Base-by-base conservation (phyloP, 2,113 vertebrate species). In the Xenopus borealis region DNA sequence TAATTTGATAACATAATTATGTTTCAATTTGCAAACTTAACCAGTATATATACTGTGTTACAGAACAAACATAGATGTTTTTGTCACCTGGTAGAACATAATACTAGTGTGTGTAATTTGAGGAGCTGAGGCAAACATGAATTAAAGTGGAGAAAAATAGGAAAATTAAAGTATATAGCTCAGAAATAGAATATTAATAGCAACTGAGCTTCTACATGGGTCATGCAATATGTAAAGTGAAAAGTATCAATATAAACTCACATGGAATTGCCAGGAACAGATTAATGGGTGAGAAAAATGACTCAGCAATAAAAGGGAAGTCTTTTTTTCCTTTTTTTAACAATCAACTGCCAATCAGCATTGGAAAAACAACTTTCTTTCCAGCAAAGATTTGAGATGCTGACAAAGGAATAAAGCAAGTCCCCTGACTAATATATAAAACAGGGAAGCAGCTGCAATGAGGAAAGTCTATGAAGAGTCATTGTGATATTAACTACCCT, bases 341-440 rank as follows among this genome's bases (percentile, higher is more conserved):
- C 65, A 20, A 53, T 61, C 65, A 69, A 62, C 65, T 69, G 73
- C 58, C 66, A 76, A 69, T 76, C 57, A 62, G 52, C 47, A 55
- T 53, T 69, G 73, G 66, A 76, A 69, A 76, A 76, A 76, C 58
- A 75, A 55, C 58, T 69, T 63, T 69, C 58, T 69, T 69, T 76
- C 73, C 73, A 76, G 66, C 62, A 76, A 55, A 45, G 57, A 69
- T 75, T 33, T 69, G 72, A 68, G 57, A 61, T 73, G 72, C 72
- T 75, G 65, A 75, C 33, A 63, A 75, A 67, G 55, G 52, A 75
- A 62, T 68, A 46, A 52, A 59, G 64, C 20, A 44, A 75, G 72
- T 68, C 72, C 72, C 72, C 50, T 61, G 72, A 68, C 65, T 75
- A 62, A 76, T 76, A 76, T 69, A 76, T 63, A 69, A 69, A 69